phyloP scores from a whole-genome alignment of 2,888 invertebrate species.

The Marronus borbonicus region DNA sequence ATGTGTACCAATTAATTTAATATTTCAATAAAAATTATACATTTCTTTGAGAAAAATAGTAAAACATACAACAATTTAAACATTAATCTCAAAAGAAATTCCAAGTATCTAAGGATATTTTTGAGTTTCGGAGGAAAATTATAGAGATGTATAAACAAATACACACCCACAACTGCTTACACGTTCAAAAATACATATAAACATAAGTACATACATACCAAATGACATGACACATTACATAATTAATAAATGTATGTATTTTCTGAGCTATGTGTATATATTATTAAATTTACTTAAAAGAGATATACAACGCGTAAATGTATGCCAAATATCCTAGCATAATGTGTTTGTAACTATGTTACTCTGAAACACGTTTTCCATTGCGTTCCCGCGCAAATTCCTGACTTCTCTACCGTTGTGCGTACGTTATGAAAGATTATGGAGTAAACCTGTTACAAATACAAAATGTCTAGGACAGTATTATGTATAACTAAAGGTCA shows the following conservation, averaged over 20 bases:
- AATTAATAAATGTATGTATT: slow-evolving; percentile 69
- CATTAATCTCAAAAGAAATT: slow-evolving; percentile 54
- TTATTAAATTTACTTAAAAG: slow-evolving; percentile 59
- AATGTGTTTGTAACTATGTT: slow-evolving; percentile 62
- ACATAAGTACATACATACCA: slow-evolving; percentile 54
- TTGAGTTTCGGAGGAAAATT: slow-evolving; percentile 27
- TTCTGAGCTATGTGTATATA: slow-evolving; percentile 69
- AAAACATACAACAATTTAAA: neutral
- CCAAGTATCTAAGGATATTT: slow-evolving; percentile 55
- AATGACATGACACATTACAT: slow-evolving; percentile 57
- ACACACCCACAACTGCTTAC: slow-evolving; percentile 65
- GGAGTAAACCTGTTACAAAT: slow-evolving; percentile 61
- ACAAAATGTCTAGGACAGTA: slow-evolving; percentile 65
- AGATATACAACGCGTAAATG: slow-evolving; percentile 67
- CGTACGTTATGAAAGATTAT: slow-evolving; percentile 35
- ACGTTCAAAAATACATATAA: slow-evolving; percentile 71
- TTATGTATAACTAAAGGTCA: slow-evolving; percentile 64
- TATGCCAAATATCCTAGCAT: slow-evolving; percentile 69
- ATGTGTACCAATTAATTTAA: no score
- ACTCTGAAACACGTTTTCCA: slow-evolving; percentile 35
- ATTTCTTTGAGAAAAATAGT: no score
- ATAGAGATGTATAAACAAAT: slow-evolving; percentile 48
- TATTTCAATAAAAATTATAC: no score
- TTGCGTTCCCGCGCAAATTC: slow-evolving; percentile 17
- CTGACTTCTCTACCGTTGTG: slow-evolving; percentile 28